Base-by-base conservation (phyloP, 2,113 vertebrate genomes). In the Microtus pennsylvanicus region DNA sequence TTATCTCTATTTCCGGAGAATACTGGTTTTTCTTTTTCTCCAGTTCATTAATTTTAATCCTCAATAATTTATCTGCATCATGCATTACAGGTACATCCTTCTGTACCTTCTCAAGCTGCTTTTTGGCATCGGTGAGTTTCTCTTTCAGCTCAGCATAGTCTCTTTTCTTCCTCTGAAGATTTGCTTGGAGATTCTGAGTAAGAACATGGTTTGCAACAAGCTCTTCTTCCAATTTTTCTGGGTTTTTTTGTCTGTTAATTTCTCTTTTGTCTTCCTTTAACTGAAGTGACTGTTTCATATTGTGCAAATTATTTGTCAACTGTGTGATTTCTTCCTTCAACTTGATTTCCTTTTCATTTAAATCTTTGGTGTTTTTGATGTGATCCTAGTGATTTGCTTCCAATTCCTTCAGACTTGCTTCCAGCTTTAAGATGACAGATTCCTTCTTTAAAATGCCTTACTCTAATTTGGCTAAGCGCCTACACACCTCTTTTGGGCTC, bases 31-130 rank as follows among this genome's bases (percentile, higher is more conserved):
- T 99, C 33, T 93, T 85, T 98, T 98, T 99, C 91, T 99, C 98
- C 45, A 98, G 89, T 55, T 99, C 99, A 63, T 92, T 89, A 93
- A 99, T 95, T 98, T 99, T 99, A 96, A 97, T 99, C 85, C 97
- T 99, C 61, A 99, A 83, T n/a, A 58, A 83, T 95, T 98, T 99
- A 74, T 99, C 99, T 55, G 99, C 98, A 21, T 99, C 98, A 90
- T 98, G 98, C 99, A 99, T 99, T 91, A 97, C 13, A 8, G 98
- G 99, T 35, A 99, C 99, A 99, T 99, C 99, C 67, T 98, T 99
- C 96, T 99, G 99, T 61, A 99, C 99, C 98, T 99, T 99, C 52
- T 99, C 99, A 55, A 99, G 99, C 98, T 99, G 99, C 95, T 99
- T 99, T 98, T 99, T 99, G 45, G 99, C 99, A 98, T 99, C 99